Conservation (phyloP, 2,113 vertebrate genomes). For the Semnornis frantzii region DNA sequence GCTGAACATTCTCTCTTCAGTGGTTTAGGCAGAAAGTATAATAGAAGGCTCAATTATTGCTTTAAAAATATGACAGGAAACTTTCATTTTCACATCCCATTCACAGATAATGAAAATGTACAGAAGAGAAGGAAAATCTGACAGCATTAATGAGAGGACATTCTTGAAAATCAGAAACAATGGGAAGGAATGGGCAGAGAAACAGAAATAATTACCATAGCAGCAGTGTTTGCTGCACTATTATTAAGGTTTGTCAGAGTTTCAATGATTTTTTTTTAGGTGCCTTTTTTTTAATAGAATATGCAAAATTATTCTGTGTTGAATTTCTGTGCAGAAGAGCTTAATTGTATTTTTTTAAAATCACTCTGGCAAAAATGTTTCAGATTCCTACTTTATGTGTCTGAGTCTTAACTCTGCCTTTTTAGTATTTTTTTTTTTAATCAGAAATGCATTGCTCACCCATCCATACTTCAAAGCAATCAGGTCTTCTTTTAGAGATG, state of each 20-base stretch:
- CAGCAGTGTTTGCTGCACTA: slow-evolving; percentile 47
- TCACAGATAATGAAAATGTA: slow-evolving; percentile 49
- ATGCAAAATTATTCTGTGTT: background rate
- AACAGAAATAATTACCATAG: slow-evolving; percentile 50
- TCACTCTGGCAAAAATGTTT: background rate
- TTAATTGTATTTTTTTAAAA: background rate
- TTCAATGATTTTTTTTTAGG: slow-evolving; percentile 38
- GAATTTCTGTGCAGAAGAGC: background rate
- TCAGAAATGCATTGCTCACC: background rate
- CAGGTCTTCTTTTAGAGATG: background rate
- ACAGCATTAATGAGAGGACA: slow-evolving; percentile 53
- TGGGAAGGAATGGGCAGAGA: slow-evolving; percentile 57
- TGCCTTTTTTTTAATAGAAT: background rate
- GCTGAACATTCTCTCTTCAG: background rate
- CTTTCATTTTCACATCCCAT: slow-evolving; percentile 34
- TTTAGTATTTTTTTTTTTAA: background rate
- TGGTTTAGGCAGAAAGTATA: slow-evolving; percentile 23
- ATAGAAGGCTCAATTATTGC: slow-evolving; percentile 27
- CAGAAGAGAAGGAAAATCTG: background rate
- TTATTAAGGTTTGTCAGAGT: slow-evolving; percentile 62
- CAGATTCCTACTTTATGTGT: background rate
- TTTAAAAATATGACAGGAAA: slow-evolving; percentile 46
- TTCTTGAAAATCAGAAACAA: slow-evolving; percentile 59
- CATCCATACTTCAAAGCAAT: background rate
- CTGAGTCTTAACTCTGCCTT: background rate